Percentiles rank a stretch among this genome's conserved stretches.
phyloP scores from a whole-genome alignment of 2,888 invertebrate species.

The Alsophila aescularia region DNA sequence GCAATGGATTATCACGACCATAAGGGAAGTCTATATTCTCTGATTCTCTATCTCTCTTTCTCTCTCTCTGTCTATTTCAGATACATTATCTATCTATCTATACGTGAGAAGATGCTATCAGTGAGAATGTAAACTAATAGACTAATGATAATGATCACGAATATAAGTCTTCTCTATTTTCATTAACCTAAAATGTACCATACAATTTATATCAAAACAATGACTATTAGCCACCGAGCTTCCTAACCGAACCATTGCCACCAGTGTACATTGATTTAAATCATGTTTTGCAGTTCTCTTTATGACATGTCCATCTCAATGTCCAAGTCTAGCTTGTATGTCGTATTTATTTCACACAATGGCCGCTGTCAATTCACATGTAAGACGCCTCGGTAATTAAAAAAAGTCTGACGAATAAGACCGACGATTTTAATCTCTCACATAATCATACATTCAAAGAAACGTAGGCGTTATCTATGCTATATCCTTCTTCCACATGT shows the following conservation, averaged over 20 bases:
- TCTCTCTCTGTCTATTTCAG: too few species aligned
- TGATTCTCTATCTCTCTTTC: too few species aligned
- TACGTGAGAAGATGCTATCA: too few species aligned
- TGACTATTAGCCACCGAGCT: background rate
- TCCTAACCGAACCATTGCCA: background rate
- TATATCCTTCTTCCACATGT: constrained; percentile 63
- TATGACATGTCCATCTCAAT: constrained; percentile 57
- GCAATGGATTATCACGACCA: too few species aligned
- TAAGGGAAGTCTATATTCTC: too few species aligned
- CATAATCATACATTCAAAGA: constrained; percentile 79
- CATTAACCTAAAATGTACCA: background rate
- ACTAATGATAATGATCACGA: too few species aligned
- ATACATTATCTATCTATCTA: too few species aligned
- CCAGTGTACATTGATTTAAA: background rate
- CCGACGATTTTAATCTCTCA: constrained; percentile 82
- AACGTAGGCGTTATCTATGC: constrained; percentile 76
- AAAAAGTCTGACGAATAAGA: constrained; percentile 83
- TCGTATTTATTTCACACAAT: constrained; percentile 79
- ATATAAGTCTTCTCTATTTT: background rate
- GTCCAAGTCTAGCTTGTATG: constrained; percentile 61
- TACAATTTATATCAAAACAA: background rate
- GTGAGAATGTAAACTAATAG: too few species aligned
- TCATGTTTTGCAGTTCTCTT: constrained; percentile 14
- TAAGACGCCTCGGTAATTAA: constrained; percentile 81
- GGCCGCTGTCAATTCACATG: constrained; percentile 79